phyloP scores from a whole-genome alignment of 2,797 vertebrate species.

The Aphelocoma californica region DNA sequence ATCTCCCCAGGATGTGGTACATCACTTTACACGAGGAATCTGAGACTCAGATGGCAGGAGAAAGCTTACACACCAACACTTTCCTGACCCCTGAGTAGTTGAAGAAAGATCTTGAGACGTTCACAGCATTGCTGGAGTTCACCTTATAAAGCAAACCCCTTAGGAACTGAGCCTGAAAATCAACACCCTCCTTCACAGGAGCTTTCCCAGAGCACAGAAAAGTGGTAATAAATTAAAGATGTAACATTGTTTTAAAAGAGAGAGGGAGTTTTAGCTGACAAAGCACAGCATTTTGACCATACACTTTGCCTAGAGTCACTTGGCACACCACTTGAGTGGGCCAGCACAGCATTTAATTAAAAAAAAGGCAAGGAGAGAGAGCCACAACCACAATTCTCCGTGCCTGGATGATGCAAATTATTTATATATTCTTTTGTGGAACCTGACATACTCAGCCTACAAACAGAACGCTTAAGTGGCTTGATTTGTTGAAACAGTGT shows the following conservation, averaged over 20 bases:
- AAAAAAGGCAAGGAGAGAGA: neutral
- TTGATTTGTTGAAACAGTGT: neutral
- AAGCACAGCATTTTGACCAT: neutral
- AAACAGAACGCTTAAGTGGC: neutral
- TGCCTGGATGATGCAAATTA: neutral
- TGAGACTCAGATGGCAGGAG: neutral
- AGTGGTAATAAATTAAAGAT: conserved; percentile 34
- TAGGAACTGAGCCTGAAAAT: neutral
- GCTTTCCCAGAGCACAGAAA: neutral
- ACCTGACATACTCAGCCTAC: neutral
- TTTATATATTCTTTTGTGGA: conserved; percentile 8
- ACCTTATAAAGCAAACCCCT: conserved; percentile 38
- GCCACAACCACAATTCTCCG: neutral
- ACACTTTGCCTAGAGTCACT: neutral
- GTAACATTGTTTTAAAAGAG: neutral
- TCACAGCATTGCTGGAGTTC: neutral
- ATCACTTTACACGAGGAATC: accelerated
- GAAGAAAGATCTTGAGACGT: neutral
- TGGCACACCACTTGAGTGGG: neutral
- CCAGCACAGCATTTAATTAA: neutral
- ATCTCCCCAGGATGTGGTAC: neutral
- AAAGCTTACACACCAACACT: neutral
- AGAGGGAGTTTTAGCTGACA: neutral
- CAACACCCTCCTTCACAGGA: neutral
- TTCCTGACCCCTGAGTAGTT: neutral